Conservation (phyloP, 1,140 invertebrate species). For the Lordiphosa mommai region DNA sequence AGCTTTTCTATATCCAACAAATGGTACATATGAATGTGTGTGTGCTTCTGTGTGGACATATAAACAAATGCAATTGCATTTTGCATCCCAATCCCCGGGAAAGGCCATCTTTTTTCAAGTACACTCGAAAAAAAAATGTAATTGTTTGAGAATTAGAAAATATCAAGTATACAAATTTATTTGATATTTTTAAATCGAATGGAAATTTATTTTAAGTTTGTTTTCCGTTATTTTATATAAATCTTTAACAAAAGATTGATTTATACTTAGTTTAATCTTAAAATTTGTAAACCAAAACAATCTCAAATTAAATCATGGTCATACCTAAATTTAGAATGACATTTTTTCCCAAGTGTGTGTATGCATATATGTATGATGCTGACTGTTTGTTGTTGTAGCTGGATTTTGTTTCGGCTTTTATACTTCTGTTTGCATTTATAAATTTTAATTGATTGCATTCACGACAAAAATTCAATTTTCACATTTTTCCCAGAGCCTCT, state of each 20-base stretch:
- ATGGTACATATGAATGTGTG: background rate
- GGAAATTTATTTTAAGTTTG: too few relatives aligned
- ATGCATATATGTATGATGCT: too few relatives aligned
- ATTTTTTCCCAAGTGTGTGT: background rate
- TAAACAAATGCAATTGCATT: slow-evolving; percentile 63
- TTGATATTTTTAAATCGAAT: too few relatives aligned
- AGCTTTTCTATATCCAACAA: slow-evolving; percentile 3
- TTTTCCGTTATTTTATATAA: too few relatives aligned
- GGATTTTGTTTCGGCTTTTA: slow-evolving; percentile 15
- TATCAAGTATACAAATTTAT: too few relatives aligned
- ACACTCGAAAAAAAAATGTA: too few relatives aligned
- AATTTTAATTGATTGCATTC: slow-evolving; percentile 63
- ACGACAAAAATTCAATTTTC: slow-evolving; percentile 28
- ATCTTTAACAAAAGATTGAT: too few relatives aligned
- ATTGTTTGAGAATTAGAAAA: too few relatives aligned
- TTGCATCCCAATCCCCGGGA: slow-evolving; percentile 4
- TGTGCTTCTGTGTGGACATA: background rate
- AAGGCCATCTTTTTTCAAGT: background rate
- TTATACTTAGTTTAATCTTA: too few relatives aligned
- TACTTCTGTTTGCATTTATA: slow-evolving; percentile 25
- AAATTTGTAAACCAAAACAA: too few relatives aligned
- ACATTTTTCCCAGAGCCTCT: background rate
- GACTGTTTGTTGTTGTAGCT: slow-evolving; percentile 11
- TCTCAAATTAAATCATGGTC: too few relatives aligned
- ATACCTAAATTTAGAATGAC: too few relatives aligned